Percentiles rank a stretch among this genome's conserved stretches.
Conservation (phyloP, 2,888 invertebrate genomes). For the Empis livida region DNA sequence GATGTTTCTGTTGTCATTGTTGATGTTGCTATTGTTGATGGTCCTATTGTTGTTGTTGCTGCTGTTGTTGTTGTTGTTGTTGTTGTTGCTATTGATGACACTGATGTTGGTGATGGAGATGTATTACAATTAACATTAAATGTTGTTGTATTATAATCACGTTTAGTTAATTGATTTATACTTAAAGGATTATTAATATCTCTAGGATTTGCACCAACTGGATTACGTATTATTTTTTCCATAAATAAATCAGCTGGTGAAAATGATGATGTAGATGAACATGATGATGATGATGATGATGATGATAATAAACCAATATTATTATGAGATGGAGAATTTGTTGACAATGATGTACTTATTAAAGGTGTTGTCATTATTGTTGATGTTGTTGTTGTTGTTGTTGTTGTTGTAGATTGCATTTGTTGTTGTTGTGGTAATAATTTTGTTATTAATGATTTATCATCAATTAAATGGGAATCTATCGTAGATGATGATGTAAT, state of each 20-base stretch:
- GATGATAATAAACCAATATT: background rate
- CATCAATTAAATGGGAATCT: background rate
- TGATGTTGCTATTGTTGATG: constrained; percentile 10
- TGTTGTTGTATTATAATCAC: constrained; percentile 14
- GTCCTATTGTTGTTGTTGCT: constrained; percentile 11
- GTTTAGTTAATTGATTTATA: constrained; percentile 78
- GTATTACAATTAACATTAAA: background rate
- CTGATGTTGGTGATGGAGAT: constrained; percentile 1
- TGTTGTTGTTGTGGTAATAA: background rate
- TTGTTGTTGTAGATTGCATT: background rate
- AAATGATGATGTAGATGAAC: constrained; percentile 13
- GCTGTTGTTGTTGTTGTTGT: constrained; percentile 12
- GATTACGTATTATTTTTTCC: constrained; percentile 44
- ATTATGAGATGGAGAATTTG: background rate
- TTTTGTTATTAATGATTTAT: constrained; percentile 1
- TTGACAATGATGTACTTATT: background rate
- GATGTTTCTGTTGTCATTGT: constrained; percentile 11
- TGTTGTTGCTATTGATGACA: constrained; percentile 4
- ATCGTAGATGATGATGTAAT: too few species aligned
- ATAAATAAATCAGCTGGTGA: constrained; percentile 27
- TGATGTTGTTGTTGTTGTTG: background rate
- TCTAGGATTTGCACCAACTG: constrained; percentile 82
- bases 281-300: constrained; percentile 7
- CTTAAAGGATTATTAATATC: constrained; percentile 87
- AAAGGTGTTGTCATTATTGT: background rate